Percentiles rank a stretch among this genome's conserved stretches.
Evolutionary conservation across 1,140 invertebrate species (phyloP).

Genomic region (Cotesia chilonis): DNA sequence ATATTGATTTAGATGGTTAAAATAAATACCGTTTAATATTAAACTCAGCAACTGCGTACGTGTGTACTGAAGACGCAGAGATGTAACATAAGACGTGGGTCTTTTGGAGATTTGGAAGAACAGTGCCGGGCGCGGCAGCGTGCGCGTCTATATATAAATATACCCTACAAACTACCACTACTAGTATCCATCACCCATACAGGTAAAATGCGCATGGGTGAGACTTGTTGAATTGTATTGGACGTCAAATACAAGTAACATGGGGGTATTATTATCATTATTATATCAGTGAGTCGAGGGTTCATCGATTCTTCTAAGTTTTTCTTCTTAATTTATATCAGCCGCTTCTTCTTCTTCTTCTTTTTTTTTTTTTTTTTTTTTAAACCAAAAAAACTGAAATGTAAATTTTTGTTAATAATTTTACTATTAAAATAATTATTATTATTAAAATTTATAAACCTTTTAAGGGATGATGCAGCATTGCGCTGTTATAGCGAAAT

Average conservation of each 20-base stretch:
- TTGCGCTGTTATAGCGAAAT: not conserved
- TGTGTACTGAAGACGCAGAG: not conserved
- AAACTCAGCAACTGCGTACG: not conserved
- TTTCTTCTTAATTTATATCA: not conserved
- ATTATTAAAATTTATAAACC: not conserved
- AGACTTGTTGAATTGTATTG: slow-evolving; percentile 29
- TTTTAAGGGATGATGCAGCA: not conserved
- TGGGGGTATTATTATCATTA: too few species aligned
- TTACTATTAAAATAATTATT: too few species aligned
- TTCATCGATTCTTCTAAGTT: not conserved
- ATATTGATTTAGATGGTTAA: not conserved
- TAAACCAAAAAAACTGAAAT: not conserved
- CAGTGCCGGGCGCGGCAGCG: slow-evolving; percentile 19
- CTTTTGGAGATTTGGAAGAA: slow-evolving; percentile 10
- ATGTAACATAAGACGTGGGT: not conserved
- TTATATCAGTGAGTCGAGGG: not conserved
- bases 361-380: not conserved
- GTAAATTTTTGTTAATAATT: not conserved
- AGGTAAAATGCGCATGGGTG: not conserved
- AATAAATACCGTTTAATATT: not conserved
- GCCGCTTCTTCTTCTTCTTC: not conserved
- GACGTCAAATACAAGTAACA: too few species aligned
- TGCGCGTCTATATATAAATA: slow-evolving; percentile 38
- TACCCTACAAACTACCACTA: not conserved
- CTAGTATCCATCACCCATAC: not conserved